Base-by-base conservation (phyloP, 2,888 invertebrate genomes). In the Drosophila nigricruria region DNA sequence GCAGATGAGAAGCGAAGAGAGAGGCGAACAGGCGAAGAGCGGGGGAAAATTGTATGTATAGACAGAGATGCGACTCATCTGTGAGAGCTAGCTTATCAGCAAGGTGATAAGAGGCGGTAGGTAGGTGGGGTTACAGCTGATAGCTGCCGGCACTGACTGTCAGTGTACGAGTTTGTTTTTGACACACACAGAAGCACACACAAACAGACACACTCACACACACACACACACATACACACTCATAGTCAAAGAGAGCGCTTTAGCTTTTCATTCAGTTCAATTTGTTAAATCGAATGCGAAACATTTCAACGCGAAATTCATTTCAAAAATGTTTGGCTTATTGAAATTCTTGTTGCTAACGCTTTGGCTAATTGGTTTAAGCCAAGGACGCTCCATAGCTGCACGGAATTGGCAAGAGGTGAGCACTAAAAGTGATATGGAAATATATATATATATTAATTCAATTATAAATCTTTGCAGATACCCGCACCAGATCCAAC, bases 401-500 rank as follows among this genome's bases (percentile, higher is more conserved):
- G 30, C 10, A 9, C 30, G 30, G 8, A 63, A 66, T 23, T 64
- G 61, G 68, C 73, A 73, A 54, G 63, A 57, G 79, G 81, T 70
- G 59, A 52, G 61, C 23, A 9, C 8, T 9, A 1, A 6, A 9
- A 8, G 34, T 23, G 10, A 4, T 36, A 25, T 43, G 23, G 2
- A 6, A 2, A 16, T 25, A 30, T 27, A 16, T 5, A 12, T 14
- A n/a, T n/a, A 3, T 20, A 3, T 20, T 16, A 9, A 18, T 36
- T 14, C 2, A 23, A 38, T 20, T 12, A 9, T 49, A 23, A 20
- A 8, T n/a, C 1, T 8, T 36, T 9, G 6, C 54, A 61, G 58
- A 25, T 25, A 5, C 82, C 82, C 1, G 73, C 59, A 3, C 88
- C 82, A 0, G 82, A 84, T 66, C 36, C 82, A 6, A 82, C 82